Evolutionary conservation across 1,140 invertebrate genomes (phyloP).

Genomic region (Leptinotarsa undecemlineata): DNA sequence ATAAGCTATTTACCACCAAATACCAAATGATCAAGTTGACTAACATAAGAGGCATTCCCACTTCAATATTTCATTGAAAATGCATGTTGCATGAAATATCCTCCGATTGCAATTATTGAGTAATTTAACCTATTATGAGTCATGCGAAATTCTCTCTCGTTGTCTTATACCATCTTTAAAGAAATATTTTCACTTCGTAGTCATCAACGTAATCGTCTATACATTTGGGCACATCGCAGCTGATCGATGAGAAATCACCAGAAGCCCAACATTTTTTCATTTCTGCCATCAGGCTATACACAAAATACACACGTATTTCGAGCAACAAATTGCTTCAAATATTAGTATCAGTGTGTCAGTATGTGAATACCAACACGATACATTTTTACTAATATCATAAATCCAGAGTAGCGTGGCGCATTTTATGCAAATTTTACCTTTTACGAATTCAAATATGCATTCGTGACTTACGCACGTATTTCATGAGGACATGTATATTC

Average conservation of each 20-base stretch:
- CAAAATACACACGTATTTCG: background rate
- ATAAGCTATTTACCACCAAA: too few species aligned
- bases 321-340: conserved; percentile 28
- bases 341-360: conserved; percentile 36
- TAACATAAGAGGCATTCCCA: too few species aligned
- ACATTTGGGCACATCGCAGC: background rate
- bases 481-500: conserved; percentile 8
- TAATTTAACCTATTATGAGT: too few species aligned
- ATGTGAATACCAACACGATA: conserved; percentile 41
- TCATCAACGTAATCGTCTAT: background rate
- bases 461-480: conserved; percentile 39
- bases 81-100: too few species aligned
- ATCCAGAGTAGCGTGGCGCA: conserved; percentile 37
- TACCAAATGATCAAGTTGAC: too few species aligned
- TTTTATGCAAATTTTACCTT: conserved; percentile 40
- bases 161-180: too few species aligned
- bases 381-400: conserved; percentile 39
- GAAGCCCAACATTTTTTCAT: conserved; percentile 2
- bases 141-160: too few species aligned
- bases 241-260: background rate
- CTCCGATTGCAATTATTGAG: too few species aligned
- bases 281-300: background rate
- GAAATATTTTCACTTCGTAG: too few species aligned
- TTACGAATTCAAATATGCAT: conserved; percentile 41
- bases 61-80: too few species aligned